These are phyloP conservation scores for Cremastinae sp. DNA, from an alignment of 2,888 invertebrate genomes.

Conservation along the genomic window DNA sequence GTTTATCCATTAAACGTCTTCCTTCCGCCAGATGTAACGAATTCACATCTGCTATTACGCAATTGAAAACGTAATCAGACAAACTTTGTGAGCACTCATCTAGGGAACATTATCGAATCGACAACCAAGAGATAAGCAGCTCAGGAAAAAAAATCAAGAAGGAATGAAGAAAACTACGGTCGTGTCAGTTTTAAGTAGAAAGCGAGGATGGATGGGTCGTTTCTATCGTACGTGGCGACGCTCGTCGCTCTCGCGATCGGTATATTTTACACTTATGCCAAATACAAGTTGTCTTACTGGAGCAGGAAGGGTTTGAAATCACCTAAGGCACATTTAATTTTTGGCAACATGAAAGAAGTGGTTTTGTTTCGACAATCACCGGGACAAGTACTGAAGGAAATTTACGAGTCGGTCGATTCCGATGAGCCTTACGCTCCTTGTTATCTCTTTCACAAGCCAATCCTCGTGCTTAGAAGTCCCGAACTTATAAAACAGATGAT, in stretches of 20 bases:
- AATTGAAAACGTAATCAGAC: too few relatives aligned
- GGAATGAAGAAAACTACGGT: not conserved
- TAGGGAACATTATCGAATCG: not conserved
- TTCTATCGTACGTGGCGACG: conserved; percentile 3
- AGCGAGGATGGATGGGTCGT: conserved; percentile 7
- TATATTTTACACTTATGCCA: conserved; percentile 65
- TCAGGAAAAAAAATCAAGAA: not conserved
- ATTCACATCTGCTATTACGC: too few relatives aligned
- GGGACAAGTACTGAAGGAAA: conserved; percentile 66
- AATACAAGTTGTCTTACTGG: conserved; percentile 72
- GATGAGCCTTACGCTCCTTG: conserved; percentile 79
- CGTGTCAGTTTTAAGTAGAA: not conserved
- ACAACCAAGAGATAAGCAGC: not conserved
- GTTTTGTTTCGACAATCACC: conserved; percentile 68
- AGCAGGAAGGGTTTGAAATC: conserved; percentile 66
- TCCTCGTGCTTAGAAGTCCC: conserved; percentile 78
- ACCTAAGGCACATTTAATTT: conserved; percentile 66
- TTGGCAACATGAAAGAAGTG: conserved; percentile 70
- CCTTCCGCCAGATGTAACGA: too few relatives aligned
- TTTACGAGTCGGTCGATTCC: conserved; percentile 67
- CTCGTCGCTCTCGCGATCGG: conserved; percentile 11
- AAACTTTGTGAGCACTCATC: too few relatives aligned
- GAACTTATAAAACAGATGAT: conserved; percentile 80
- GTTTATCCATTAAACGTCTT: too few relatives aligned
- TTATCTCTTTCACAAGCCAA: conserved; percentile 80